A percentile compares a stretch with the other conserved stretches of the same genome.
Conservation (phyloP, 35 echinoderm and acorn worm species). For the Lytechinus pictus region DNA sequence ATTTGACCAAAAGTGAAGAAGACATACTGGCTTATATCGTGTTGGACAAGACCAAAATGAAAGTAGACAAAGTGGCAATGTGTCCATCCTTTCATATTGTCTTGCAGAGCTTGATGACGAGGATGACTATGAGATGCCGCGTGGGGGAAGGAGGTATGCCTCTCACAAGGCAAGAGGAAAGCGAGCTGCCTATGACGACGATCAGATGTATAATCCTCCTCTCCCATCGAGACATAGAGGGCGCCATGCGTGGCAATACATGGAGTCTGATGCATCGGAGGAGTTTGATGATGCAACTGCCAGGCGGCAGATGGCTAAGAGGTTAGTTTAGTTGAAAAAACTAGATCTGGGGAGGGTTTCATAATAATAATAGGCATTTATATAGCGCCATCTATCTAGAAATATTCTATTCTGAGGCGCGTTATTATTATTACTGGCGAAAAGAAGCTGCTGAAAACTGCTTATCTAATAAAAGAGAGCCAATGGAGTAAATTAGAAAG, state of each 20-base stretch:
- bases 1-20: no score
- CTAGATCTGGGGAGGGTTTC: no score
- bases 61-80: no score
- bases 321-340: conserved; percentile 9
- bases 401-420: no score
- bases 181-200: neutral
- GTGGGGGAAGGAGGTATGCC: neutral
- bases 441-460: no score
- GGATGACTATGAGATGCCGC: neutral
- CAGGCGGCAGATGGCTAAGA: conserved; percentile 52
- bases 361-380: no score
- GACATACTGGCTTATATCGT: no score
- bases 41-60: no score
- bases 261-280: conserved; percentile 64
- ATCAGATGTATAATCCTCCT: neutral
- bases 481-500: no score
- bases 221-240: conserved; percentile 38
- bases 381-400: no score
- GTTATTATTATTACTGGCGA: no score
- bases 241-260: conserved; percentile 55
- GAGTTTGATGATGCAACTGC: conserved; percentile 51
- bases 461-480: no score
- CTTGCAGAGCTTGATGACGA: neutral
- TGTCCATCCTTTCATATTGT: neutral
- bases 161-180: neutral